Conservation (phyloP, 2,113 vertebrate species). For the Danionella cerebrum region DNA sequence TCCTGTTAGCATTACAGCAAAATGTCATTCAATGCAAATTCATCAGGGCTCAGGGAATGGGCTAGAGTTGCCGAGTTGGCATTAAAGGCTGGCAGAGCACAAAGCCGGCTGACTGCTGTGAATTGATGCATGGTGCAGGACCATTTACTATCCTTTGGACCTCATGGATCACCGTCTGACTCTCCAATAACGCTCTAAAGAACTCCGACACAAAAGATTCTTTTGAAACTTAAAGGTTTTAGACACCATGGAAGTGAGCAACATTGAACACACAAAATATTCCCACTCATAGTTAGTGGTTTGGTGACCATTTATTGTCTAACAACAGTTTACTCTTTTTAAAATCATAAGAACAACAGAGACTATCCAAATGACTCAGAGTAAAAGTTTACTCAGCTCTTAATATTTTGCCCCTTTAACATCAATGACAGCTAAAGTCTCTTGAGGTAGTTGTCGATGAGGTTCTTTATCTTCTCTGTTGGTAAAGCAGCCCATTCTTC, state of each 20-base stretch:
- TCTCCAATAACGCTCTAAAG: background rate
- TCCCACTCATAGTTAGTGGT: too few relatives aligned
- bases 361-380: too few relatives aligned
- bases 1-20: constrained; percentile 52
- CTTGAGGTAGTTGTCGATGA: too few relatives aligned
- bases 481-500: too few relatives aligned
- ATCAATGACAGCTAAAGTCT: too few relatives aligned
- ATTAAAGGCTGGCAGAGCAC: constrained; percentile 34
- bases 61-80: constrained; percentile 44
- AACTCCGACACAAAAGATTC: background rate
- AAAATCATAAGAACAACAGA: too few relatives aligned
- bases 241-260: background rate
- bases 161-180: background rate
- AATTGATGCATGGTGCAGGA: constrained; percentile 47
- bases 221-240: background rate
- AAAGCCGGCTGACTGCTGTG: constrained; percentile 51
- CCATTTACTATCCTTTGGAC: constrained; percentile 4
- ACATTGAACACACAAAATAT: too few relatives aligned
- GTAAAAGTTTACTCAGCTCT: too few relatives aligned
- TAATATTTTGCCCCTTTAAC: too few relatives aligned
- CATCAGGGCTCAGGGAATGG: constrained; percentile 49
- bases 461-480: too few relatives aligned
- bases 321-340: too few relatives aligned
- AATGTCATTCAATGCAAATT: constrained; percentile 66
- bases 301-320: too few relatives aligned